phyloP scores from a whole-genome alignment of 1,140 invertebrate genomes.

The Drosophila bifasciata region DNA sequence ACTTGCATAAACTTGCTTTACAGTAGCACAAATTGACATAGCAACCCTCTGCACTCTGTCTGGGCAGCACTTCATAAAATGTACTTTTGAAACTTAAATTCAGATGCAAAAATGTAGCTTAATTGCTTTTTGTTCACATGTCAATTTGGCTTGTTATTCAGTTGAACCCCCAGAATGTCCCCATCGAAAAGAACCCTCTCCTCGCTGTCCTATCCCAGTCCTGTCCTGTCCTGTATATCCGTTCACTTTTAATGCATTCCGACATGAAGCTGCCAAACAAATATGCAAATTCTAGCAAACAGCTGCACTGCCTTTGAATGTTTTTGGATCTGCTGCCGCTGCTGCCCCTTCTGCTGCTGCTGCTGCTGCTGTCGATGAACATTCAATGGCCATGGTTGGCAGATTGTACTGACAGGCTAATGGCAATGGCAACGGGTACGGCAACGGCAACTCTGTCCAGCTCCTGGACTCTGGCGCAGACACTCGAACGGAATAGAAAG shows the following conservation, averaged over 20 bases:
- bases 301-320: conserved; percentile 61
- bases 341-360: conserved; percentile 16
- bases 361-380: conserved; percentile 61
- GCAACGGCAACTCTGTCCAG: conserved; percentile 58
- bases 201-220: neutral
- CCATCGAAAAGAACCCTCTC: conserved; percentile 11
- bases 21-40: conserved; percentile 7
- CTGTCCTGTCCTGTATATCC: conserved; percentile 15
- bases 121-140: conserved; percentile 68
- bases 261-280: conserved; percentile 74
- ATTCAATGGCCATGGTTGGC: conserved; percentile 68
- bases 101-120: conserved; percentile 34
- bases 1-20: no score
- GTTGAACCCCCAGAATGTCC: conserved; percentile 23
- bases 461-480: conserved; percentile 12
- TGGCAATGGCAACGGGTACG: conserved; percentile 57
- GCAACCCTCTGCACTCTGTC: neutral
- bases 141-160: conserved; percentile 67
- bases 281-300: conserved; percentile 77
- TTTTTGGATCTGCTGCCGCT: conserved; percentile 17
- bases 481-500: conserved; percentile 1
- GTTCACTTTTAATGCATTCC: conserved; percentile 62
- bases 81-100: conserved; percentile 18
- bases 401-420: conserved; percentile 75
- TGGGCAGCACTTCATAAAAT: conserved; percentile 13